Evolutionary conservation across 2,888 invertebrate genomes (phyloP), one percentile per base, ranked within the genome.

Genomic region (Dorcus parallelipipedus): DNA sequence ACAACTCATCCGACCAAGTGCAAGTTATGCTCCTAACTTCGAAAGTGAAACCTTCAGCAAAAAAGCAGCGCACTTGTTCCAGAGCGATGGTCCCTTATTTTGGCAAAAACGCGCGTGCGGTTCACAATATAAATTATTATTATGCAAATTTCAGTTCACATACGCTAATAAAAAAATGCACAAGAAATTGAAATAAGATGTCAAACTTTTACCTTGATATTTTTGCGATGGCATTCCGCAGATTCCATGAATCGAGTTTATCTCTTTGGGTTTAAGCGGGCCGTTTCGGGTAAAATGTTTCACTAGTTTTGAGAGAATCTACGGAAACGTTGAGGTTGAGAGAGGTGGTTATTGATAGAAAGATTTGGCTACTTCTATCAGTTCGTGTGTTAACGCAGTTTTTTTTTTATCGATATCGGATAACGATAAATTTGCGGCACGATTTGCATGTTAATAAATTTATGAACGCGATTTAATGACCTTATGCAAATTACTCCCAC

Each of bases 401-500:
- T 42, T n/a, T n/a, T 41, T 41, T 2, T 14, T 42, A 14, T 17
- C 42, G 14, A 42, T 17, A 17, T 42, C 42, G 42, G 42, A 42
- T 42, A 42, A 14, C 14, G 14, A 42, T 42, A 42, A 42, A 42
- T 42, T 42, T 33, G 26, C 26, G 26, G 26, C 26, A 33, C 26
- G 26, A 33, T 33, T 33, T 42, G 42, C 42, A 42, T 42, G 42
- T 42, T 42, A 42, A 42, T 42, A 42, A 42, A 42, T 42, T 42
- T 42, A 42, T 23, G 45, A 9, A 45, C 14, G 45, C 45, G 45
- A 45, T 45, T 45, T 69, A 68, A 70, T 68, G 66, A 70, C 65
- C 67, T 64, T 69, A 73, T 72, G 72, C 70, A 73, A 71, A 73
- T 71, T 58, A 61, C 66, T 56, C 69, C 70, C 67, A 69, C 69